Evolutionary conservation across 2,113 vertebrate species (phyloP), one percentile per base, ranked within the genome.

Genomic region (rabbit (Oryctolagus cuniculus)): DNA sequence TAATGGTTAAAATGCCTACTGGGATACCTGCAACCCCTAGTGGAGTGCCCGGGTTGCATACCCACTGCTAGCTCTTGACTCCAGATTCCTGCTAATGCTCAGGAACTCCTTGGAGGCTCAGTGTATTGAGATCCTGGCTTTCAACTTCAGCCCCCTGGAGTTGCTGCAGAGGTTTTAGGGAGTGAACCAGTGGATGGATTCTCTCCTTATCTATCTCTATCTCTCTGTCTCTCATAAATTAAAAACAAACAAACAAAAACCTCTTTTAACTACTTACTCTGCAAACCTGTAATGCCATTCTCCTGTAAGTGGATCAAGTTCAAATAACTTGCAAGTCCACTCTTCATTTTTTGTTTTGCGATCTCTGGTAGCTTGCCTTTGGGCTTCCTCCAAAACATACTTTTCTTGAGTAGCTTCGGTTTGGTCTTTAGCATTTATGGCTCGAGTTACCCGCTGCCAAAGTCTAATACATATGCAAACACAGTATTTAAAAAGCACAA

Each of bases 401-500:
- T 99, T 99, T 97, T 99, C 99, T 51, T 99, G 99, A 96, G 99
- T 99, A 94, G 99, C 99, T 98, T 99, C 99, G 27, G 99, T 99
- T 98, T 99, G 99, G 98, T 99, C 99, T 98, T 99, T 99, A 97
- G 99, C 99, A 98, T 98, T 99, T 98, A 99, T 99, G 96, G 99
- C 99, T 95, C 98, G 98, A 24, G 99, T 99, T 97, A 99, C 99
- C 36, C 99, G 99, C 92, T 99, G 99, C 99, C 99, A 99, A 96
- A 99, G 98, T 95, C 99, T 99, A 97, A 88, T n/a, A 95, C 86
- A 93, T 3, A 10, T 97, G 63, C 36, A 97, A 78, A 19, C 92
- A 78, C 29, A 92, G 19, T 55, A 89, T 92, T 93, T n/a, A 94
- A 91, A 94, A 90, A 82, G 24, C 24, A 89, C 3, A 94, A 44